Conservation (phyloP, 2,797 vertebrate species). For the Neosilurus hyrtlii region DNA sequence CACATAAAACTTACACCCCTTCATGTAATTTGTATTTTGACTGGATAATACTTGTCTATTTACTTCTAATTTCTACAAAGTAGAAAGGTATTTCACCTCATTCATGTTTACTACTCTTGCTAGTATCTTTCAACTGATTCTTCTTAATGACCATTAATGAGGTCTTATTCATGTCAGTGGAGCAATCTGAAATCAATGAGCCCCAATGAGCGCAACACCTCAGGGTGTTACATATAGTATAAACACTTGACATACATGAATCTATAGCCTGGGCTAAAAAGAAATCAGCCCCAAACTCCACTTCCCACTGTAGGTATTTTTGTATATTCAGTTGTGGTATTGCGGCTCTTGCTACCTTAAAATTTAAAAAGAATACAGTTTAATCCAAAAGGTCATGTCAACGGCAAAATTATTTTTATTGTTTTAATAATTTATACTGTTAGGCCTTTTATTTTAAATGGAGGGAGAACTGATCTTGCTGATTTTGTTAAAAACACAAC, state of each 20-base stretch:
- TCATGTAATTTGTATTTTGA: neutral
- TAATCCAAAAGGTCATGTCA: neutral
- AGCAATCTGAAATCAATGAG: neutral
- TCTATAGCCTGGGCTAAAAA: neutral
- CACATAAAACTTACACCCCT: neutral
- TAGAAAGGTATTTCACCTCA: neutral
- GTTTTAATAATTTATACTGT: too few species aligned
- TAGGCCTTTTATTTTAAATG: neutral
- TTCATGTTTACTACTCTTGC: neutral
- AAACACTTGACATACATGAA: neutral
- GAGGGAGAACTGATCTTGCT: neutral
- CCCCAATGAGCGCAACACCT: neutral
- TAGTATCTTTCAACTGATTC: neutral
- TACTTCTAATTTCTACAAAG: neutral
- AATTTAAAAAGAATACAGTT: neutral
- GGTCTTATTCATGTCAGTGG: neutral
- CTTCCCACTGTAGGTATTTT: neutral
- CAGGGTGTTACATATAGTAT: neutral
- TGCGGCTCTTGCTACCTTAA: neutral
- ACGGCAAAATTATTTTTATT: neutral
- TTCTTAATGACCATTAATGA: neutral
- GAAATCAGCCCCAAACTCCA: neutral
- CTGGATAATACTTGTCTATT: neutral
- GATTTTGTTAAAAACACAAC: conserved; percentile 11
- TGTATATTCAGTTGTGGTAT: neutral